Base-by-base conservation (phyloP, 2,113 vertebrate species). In the Rhea americana region DNA sequence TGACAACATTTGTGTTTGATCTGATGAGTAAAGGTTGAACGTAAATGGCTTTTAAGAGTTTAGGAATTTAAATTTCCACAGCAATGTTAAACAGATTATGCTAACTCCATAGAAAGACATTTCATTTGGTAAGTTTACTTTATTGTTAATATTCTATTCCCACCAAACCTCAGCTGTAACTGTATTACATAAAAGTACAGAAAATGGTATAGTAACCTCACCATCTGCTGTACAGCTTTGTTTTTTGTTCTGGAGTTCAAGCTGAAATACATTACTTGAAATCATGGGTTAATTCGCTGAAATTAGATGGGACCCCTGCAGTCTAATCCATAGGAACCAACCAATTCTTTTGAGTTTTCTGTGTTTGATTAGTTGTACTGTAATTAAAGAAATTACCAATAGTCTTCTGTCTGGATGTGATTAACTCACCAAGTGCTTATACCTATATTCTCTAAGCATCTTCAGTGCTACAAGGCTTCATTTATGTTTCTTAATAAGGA, bases 151-250 rank as follows among this genome's bases (percentile, higher is more conserved):
- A 35, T 75, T 91, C 39, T 67, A 32, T 83, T 93, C 81, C 48
- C 58, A 85, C 45, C 71, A 71, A 95, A 73, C 39, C 80, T 95
- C 89, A 93, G 91, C 93, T 95, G 86, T 81, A 90, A 82, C 74
- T 51, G 24, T 78, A 74, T 86, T 85, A 95, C 83, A 83, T 87
- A 72, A 78, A 91, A 89, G 26, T 71, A 85, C 63, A 90, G 91
- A 89, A 90, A 95, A 71, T 93, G 93, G 95, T 90, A 25, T 76
- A 67, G 95, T 97, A 97, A 97, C 98, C 95, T 98, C 97, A 97
- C 98, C 98, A 98, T 98, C 98, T 99, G 98, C 97, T 98, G 75
- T 92, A 92, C 88, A 95, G 97, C 97, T 97, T 97, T 96, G 96
- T 95, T 83, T 96, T 97, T 96, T 97, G 94, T 96, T 97, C 96